Evolutionary conservation across 53 echinoderm and acorn worm genomes (phyloP).

Genomic region (Pentamera pediparva): DNA sequence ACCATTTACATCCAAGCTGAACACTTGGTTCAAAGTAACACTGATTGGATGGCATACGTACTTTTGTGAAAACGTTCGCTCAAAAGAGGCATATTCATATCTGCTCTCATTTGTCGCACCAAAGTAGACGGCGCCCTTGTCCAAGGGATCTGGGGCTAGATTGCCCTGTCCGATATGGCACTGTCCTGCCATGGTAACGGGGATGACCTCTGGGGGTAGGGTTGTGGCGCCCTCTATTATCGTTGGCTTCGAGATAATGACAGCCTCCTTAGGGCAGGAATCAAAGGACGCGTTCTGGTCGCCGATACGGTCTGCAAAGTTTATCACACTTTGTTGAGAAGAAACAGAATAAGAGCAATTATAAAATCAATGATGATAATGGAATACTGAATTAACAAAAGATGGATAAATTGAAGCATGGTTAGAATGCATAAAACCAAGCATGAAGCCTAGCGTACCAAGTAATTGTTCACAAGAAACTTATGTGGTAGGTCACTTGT

Average conservation of each 20-base stretch:
- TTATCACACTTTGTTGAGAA: background rate
- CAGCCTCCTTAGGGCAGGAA: background rate
- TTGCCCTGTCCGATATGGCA: background rate
- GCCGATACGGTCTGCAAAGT: slow-evolving; percentile 8
- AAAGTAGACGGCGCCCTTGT: slow-evolving; percentile 63
- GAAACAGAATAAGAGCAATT: background rate
- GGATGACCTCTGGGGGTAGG: background rate
- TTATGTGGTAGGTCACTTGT: background rate
- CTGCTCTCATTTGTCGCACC: slow-evolving; percentile 63
- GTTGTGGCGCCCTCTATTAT: background rate
- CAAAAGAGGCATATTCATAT: slow-evolving; percentile 46
- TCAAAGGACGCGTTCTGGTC: background rate
- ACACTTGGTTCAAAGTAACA: background rate
- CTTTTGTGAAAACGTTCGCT: slow-evolving; percentile 8
- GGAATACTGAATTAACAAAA: background rate
- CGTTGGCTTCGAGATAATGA: background rate
- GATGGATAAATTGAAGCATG: too few species aligned
- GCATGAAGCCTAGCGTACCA: too few species aligned
- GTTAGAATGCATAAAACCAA: too few species aligned
- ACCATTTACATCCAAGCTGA: background rate
- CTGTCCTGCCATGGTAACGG: background rate
- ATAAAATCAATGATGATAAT: background rate
- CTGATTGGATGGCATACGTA: slow-evolving; percentile 15
- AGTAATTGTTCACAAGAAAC: too few species aligned
- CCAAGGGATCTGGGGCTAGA: slow-evolving; percentile 31